Evolutionary conservation across 2,888 invertebrate genomes (phyloP).

Genomic region (Phortica okadai): DNA sequence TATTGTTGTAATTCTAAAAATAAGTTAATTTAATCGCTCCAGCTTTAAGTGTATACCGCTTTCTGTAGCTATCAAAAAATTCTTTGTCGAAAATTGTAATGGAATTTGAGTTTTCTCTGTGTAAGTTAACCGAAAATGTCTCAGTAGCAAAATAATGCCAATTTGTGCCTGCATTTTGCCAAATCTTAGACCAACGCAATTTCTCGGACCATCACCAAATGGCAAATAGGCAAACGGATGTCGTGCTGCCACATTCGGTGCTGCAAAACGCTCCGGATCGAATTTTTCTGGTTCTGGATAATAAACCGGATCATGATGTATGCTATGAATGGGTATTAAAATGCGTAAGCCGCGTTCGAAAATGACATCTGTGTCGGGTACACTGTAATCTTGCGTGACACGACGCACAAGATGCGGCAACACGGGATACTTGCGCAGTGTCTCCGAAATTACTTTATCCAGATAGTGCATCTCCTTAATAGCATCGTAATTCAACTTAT

Average conservation of each 20-base stretch:
- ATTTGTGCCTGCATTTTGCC: slow-evolving; percentile 71
- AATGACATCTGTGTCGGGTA: slow-evolving; percentile 77
- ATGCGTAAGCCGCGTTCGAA: slow-evolving; percentile 78
- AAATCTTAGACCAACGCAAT: slow-evolving; percentile 73
- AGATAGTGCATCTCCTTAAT: slow-evolving; percentile 76
- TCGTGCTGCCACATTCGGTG: slow-evolving; percentile 78
- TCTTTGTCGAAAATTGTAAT: slow-evolving; percentile 47
- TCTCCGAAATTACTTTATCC: slow-evolving; percentile 75
- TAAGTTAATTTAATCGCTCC: slow-evolving; percentile 35
- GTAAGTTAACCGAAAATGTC: slow-evolving; percentile 63
- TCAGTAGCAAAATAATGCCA: slow-evolving; percentile 65
- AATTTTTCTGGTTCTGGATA: slow-evolving; percentile 81
- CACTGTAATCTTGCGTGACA: slow-evolving; percentile 78
- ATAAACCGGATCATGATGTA: slow-evolving; percentile 80
- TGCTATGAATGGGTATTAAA: slow-evolving; percentile 78
- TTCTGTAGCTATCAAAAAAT: slow-evolving; percentile 53
- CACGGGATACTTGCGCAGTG: slow-evolving; percentile 79
- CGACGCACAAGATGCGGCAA: slow-evolving; percentile 78
- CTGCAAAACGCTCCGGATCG: slow-evolving; percentile 80
- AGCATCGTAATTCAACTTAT: slow-evolving; percentile 72
- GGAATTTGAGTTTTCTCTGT: slow-evolving; percentile 63
- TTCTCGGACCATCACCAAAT: slow-evolving; percentile 74
- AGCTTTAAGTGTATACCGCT: slow-evolving; percentile 60
- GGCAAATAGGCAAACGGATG: slow-evolving; percentile 73
- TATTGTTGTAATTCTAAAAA: too few species aligned